Percentiles rank a stretch among this genome's conserved stretches.
phyloP scores from a whole-genome alignment of 2,888 invertebrate genomes.

The Liodrosophila aerea region DNA sequence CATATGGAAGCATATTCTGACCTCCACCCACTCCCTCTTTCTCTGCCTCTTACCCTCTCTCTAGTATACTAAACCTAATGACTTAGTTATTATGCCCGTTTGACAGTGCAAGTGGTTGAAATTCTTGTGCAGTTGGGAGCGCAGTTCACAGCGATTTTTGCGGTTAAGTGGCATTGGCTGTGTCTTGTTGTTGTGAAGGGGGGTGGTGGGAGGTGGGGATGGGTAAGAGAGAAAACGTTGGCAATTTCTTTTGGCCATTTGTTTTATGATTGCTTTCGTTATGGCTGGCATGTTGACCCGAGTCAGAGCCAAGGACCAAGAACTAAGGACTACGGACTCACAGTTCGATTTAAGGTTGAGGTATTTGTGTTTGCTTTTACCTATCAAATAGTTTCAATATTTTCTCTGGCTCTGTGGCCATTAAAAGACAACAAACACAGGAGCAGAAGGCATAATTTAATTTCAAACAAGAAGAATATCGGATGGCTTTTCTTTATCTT shows the following conservation, averaged over 20 bases:
- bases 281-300: slow-evolving; percentile 37
- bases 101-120: slow-evolving; percentile 33
- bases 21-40: neutral
- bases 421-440: too few species aligned
- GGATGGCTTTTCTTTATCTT: slow-evolving; percentile 41
- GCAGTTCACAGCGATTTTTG: slow-evolving; percentile 38
- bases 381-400: slow-evolving; percentile 11
- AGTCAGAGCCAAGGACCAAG: slow-evolving; percentile 1
- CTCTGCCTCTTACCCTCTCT: neutral
- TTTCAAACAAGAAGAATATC: slow-evolving; percentile 18
- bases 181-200: too few species aligned
- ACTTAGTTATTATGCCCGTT: slow-evolving; percentile 47
- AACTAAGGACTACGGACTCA: too few species aligned
- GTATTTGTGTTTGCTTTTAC: slow-evolving; percentile 9
- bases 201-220: neutral
- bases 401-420: slow-evolving; percentile 5
- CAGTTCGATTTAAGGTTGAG: slow-evolving; percentile 1
- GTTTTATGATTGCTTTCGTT: slow-evolving; percentile 57
- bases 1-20: too few species aligned
- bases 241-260: slow-evolving; percentile 41
- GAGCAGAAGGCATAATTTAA: slow-evolving; percentile 43
- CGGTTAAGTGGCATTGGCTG: slow-evolving; percentile 54
- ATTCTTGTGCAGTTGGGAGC: slow-evolving; percentile 37
- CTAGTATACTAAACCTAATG: slow-evolving; percentile 26
- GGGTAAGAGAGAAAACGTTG: slow-evolving; percentile 16